A percentile compares a stretch with the other conserved stretches of the same genome.
Evolutionary conservation across 2,888 invertebrate genomes (phyloP).

Genomic region (Thereva nobilitata): DNA sequence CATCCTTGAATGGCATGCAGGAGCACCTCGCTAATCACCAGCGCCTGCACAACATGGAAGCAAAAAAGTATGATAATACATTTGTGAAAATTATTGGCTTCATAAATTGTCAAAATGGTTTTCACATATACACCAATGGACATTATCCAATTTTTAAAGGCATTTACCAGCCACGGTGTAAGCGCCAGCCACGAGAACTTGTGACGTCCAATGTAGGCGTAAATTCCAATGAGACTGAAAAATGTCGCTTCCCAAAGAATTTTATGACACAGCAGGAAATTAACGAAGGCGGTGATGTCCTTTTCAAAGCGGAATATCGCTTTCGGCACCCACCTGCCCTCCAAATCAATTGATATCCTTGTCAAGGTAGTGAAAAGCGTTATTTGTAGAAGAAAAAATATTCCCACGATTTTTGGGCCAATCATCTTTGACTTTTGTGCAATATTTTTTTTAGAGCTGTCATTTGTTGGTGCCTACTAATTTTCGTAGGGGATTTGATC

Average conservation of each 20-base stretch:
- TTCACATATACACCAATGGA: constrained; percentile 43
- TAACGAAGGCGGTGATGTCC: constrained; percentile 12
- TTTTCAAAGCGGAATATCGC: constrained; percentile 8
- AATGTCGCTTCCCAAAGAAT: constrained; percentile 17
- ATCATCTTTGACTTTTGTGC: no score
- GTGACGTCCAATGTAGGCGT: constrained; percentile 35
- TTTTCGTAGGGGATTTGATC: no score
- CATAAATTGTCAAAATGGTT: constrained; percentile 40
- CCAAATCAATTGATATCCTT: constrained; percentile 22
- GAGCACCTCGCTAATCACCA: constrained; percentile 45
- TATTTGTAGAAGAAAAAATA: constrained; percentile 15
- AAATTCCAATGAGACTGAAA: constrained; percentile 11
- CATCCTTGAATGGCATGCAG: constrained; percentile 45
- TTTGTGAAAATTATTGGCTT: constrained; percentile 20
- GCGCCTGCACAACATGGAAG: constrained; percentile 41
- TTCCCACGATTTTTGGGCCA: constrained; percentile 13
- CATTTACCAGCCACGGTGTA: constrained; percentile 47
- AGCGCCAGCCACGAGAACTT: constrained; percentile 47
- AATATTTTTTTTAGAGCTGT: no score
- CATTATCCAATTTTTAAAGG: constrained; percentile 44
- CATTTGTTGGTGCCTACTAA: no score
- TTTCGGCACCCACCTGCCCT: constrained; percentile 16
- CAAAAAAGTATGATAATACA: constrained; percentile 9
- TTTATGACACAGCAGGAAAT: constrained; percentile 6
- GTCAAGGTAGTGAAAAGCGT: constrained; percentile 13